phyloP scores from a whole-genome alignment of 1,140 invertebrate species.

The Varroa destructor region DNA sequence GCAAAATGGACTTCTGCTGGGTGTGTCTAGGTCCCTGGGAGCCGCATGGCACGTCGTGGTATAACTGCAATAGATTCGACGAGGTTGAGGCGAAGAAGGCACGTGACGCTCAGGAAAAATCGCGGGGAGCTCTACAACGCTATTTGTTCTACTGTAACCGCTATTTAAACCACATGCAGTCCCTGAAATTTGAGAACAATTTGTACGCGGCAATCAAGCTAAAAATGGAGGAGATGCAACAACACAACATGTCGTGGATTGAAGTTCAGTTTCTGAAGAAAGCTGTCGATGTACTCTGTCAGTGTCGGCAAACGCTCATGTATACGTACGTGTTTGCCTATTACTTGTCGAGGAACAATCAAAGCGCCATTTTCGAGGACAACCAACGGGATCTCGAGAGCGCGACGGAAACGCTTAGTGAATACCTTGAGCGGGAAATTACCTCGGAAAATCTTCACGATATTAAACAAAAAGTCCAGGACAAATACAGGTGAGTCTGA shows the following conservation, averaged over 20 bases:
- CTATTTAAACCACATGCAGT: conserved; percentile 99
- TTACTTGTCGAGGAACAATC: conserved; percentile 93
- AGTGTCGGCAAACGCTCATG: conserved; percentile 94
- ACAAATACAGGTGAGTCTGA: conserved; percentile 74
- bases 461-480: conserved; percentile 98
- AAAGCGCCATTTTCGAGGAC: conserved; percentile 96
- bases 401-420: conserved; percentile 87
- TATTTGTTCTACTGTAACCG: conserved; percentile 98
- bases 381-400: conserved; percentile 96
- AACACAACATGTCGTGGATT: conserved; percentile 99
- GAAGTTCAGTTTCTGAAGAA: conserved; percentile 75
- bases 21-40: conserved; percentile 97
- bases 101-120: conserved; percentile 85
- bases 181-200: conserved; percentile 92
- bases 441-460: conserved; percentile 91
- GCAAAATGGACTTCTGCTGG: conserved; percentile 97
- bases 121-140: conserved; percentile 72
- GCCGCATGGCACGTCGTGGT: conserved; percentile 93
- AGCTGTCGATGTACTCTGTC: conserved; percentile 91
- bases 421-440: conserved; percentile 94
- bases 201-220: conserved; percentile 81
- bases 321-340: conserved; percentile 99
- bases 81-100: conserved; percentile 92
- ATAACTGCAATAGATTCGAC: conserved; percentile 52
- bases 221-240: conserved; percentile 99